Conservation (phyloP, 2,797 vertebrate genomes). For the Iguana delicatissima region DNA sequence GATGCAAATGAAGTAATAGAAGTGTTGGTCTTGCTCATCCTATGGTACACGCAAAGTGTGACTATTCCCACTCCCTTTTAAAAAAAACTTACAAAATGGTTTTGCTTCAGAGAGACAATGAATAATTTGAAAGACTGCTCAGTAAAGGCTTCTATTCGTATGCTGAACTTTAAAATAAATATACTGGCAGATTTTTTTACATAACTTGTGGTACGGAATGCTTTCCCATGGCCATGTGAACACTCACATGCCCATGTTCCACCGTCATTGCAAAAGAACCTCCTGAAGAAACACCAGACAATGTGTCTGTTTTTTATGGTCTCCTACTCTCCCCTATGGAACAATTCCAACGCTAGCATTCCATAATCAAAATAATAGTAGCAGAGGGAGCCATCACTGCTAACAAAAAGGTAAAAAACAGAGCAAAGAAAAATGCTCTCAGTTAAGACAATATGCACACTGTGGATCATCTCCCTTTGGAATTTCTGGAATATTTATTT, state of each 20-base stretch:
- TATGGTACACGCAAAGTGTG: constrained; percentile 56
- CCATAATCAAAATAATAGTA: neutral
- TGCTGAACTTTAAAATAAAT: constrained; percentile 68
- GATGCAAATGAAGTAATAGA: constrained; percentile 46
- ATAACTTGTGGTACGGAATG: constrained; percentile 47
- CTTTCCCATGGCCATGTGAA: constrained; percentile 18
- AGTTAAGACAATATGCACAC: neutral
- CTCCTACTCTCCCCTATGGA: constrained; percentile 1
- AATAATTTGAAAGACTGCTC: constrained; percentile 50
- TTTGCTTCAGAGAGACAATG: constrained; percentile 61
- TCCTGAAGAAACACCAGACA: constrained; percentile 3
- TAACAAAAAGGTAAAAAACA: neutral
- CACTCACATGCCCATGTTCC: neutral
- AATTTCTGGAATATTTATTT: neutral
- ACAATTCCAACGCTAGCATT: neutral
- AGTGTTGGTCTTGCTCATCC: constrained; percentile 11
- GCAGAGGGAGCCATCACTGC: neutral
- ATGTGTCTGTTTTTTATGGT: constrained; percentile 15
- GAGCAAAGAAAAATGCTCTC: neutral
- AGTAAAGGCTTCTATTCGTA: constrained; percentile 66
- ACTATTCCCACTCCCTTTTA: constrained; percentile 39
- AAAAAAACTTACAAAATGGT: neutral
- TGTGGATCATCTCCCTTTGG: neutral
- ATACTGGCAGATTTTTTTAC: constrained; percentile 62
- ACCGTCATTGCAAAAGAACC: constrained; percentile 17